Evolutionary conservation across 2,888 invertebrate species (phyloP).

Genomic region (Caenorhabditis doughertyi): DNA sequence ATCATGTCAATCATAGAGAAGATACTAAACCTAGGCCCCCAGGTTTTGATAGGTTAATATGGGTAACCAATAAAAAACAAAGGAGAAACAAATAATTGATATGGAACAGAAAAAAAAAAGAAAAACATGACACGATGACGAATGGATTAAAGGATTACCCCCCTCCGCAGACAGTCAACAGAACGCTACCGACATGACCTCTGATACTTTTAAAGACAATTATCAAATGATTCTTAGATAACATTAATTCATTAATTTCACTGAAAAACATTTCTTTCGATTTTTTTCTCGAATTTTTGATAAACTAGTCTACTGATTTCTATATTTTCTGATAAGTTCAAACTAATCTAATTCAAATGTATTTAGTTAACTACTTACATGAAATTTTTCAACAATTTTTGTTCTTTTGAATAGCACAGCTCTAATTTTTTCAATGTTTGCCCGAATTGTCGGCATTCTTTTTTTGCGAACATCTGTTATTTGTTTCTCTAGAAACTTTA

Average conservation of each 20-base stretch:
- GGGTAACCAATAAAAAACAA: not conserved
- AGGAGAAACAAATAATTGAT: constrained; percentile 24
- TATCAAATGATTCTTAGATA: constrained; percentile 5
- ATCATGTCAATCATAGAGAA: not conserved
- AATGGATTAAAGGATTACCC: constrained; percentile 41
- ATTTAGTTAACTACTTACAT: too few relatives aligned
- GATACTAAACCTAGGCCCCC: not conserved
- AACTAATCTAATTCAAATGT: too few relatives aligned
- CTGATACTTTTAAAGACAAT: constrained; percentile 11
- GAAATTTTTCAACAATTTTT: too few relatives aligned
- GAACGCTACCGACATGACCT: constrained; percentile 15
- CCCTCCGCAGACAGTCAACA: constrained; percentile 25
- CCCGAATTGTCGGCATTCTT: too few relatives aligned
- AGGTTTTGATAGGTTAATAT: not conserved
- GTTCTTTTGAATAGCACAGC: too few relatives aligned
- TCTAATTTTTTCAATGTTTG: too few relatives aligned
- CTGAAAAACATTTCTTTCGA: not conserved
- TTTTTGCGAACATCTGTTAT: too few relatives aligned
- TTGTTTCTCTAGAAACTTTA: too few relatives aligned
- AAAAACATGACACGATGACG: constrained; percentile 12
- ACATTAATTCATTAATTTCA: not conserved
- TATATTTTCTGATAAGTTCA: too few relatives aligned
- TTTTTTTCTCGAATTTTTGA: not conserved
- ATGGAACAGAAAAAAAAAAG: constrained; percentile 10
- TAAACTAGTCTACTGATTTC: too few relatives aligned